A percentile compares a stretch with the other conserved stretches of the same genome.
phyloP scores from a whole-genome alignment of 2,888 invertebrate genomes.

The Nephrotoma flavescens region DNA sequence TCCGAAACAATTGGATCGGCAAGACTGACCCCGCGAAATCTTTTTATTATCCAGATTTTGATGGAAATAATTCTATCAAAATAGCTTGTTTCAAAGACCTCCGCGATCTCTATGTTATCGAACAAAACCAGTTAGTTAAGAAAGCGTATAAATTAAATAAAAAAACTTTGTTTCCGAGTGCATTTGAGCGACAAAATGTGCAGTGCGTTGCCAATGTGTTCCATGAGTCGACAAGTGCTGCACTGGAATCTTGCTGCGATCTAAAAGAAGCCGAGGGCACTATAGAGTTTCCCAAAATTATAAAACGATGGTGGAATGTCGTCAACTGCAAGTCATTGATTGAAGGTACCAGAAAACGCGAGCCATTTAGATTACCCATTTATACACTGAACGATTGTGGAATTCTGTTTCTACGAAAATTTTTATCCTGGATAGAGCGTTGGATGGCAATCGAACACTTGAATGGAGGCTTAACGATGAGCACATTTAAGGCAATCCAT shows the following conservation, averaged over 20 bases:
- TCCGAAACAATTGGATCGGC: neutral
- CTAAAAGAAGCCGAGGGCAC: neutral
- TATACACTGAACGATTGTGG: neutral
- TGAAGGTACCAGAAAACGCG: neutral
- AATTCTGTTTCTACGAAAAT: neutral
- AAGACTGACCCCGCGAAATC: too few relatives aligned
- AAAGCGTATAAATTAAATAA: neutral
- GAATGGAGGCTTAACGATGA: neutral
- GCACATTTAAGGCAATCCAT: neutral
- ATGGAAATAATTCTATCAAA: neutral
- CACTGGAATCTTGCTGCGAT: neutral
- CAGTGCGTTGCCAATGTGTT: neutral
- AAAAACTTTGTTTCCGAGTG: neutral
- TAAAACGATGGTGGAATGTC: neutral
- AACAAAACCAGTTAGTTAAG: neutral
- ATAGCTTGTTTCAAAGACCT: neutral
- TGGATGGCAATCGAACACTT: neutral
- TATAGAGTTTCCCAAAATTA: neutral
- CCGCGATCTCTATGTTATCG: neutral
- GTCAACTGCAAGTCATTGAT: neutral
- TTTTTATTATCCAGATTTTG: too few relatives aligned
- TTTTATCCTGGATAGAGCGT: neutral
- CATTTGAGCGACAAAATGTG: neutral
- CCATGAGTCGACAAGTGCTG: neutral
- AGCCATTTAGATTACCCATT: neutral